Percentiles rank a stretch among this genome's conserved stretches.
Evolutionary conservation across 2,113 vertebrate species (phyloP).

Genomic region (Phalacrocorax brasilianus): DNA sequence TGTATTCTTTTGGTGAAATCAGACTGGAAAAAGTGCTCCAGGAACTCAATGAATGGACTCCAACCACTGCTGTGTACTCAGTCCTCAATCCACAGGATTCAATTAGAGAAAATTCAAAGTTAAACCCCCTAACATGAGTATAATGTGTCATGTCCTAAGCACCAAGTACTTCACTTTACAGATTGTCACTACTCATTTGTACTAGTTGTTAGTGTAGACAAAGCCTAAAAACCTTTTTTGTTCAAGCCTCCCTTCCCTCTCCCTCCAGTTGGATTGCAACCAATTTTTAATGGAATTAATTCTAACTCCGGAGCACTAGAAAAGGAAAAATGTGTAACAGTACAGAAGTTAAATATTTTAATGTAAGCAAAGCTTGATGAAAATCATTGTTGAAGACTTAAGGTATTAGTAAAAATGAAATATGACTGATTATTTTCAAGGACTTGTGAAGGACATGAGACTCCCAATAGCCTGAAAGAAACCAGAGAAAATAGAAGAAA

Average conservation of each 20-base stretch:
- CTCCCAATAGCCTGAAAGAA: background rate
- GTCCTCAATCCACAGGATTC: background rate
- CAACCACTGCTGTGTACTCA: background rate
- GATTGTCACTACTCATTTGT: background rate
- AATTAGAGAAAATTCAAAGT: background rate
- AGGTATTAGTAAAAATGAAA: background rate
- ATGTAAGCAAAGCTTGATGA: background rate
- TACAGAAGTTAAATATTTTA: background rate
- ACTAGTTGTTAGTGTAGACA: background rate
- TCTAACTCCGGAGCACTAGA: background rate
- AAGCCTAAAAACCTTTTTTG: background rate
- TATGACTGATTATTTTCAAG: background rate
- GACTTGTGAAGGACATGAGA: background rate
- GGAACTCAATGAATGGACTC: background rate
- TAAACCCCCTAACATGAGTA: background rate
- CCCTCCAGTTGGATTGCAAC: background rate
- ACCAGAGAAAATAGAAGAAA: background rate
- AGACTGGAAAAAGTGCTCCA: background rate
- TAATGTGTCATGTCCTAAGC: background rate
- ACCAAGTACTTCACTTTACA: background rate
- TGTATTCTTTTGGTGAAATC: background rate
- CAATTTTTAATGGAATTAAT: background rate
- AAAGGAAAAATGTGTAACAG: background rate
- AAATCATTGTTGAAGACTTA: background rate
- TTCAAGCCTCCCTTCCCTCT: background rate